Evolutionary conservation across 2,113 vertebrate species (phyloP).

Genomic region (Puntigrus tetrazona): DNA sequence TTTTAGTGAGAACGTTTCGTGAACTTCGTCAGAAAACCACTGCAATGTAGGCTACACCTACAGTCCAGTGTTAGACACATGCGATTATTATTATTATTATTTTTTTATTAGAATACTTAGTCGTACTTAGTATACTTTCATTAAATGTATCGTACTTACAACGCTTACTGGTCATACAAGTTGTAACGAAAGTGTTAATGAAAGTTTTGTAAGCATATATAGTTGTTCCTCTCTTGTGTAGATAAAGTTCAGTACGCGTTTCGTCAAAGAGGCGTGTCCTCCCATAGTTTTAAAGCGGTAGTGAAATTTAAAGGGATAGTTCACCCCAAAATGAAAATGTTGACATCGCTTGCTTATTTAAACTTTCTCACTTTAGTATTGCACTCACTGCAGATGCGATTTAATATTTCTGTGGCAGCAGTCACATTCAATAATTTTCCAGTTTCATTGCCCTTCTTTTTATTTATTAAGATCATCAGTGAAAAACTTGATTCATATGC

Average conservation of each 20-base stretch:
- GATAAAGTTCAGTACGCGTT: background rate
- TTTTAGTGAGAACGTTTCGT: background rate
- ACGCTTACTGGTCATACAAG: too few relatives aligned
- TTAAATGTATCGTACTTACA: too few relatives aligned
- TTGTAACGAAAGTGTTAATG: background rate
- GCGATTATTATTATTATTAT: background rate
- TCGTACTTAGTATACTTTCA: too few relatives aligned
- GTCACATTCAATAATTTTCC: background rate
- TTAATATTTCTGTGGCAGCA: background rate
- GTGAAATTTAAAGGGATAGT: background rate
- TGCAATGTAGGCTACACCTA: background rate
- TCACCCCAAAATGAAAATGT: background rate
- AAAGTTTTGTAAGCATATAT: background rate
- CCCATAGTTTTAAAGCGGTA: background rate
- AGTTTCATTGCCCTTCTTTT: background rate
- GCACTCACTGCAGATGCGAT: background rate
- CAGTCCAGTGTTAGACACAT: background rate
- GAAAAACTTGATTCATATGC: background rate
- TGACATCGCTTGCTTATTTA: background rate
- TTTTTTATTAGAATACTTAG: background rate
- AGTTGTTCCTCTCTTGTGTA: background rate
- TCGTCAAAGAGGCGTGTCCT: background rate
- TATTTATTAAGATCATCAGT: background rate
- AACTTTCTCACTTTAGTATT: background rate
- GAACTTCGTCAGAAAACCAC: background rate